phyloP scores from a whole-genome alignment of 2,888 invertebrate species.

The Ornithoptera priamus region DNA sequence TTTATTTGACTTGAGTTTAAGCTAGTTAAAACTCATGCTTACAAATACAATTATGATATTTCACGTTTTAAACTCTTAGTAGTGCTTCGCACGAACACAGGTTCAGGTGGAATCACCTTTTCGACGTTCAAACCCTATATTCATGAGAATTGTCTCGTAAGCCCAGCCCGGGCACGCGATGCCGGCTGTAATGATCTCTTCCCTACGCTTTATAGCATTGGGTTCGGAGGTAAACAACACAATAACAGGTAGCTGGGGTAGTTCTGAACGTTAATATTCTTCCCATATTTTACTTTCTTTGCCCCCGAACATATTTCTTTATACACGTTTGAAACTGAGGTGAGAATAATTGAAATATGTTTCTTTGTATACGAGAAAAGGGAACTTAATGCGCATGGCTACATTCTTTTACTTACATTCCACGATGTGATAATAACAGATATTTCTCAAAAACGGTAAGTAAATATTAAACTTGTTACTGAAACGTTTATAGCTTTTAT shows the following conservation, averaged over 20 bases:
- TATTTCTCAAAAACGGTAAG: too few relatives aligned
- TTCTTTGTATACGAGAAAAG: too few relatives aligned
- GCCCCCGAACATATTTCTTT: not conserved
- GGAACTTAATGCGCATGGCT: too few relatives aligned
- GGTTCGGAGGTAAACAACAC: slow-evolving; percentile 10
- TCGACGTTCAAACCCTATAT: slow-evolving; percentile 12
- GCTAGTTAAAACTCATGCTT: too few relatives aligned
- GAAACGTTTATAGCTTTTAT: too few relatives aligned
- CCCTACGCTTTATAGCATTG: slow-evolving; percentile 16
- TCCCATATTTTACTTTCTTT: not conserved
- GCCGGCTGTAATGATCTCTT: slow-evolving; percentile 16
- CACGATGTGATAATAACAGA: too few relatives aligned
- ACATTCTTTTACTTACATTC: too few relatives aligned
- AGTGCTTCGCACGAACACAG: slow-evolving; percentile 3
- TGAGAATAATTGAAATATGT: too few relatives aligned
- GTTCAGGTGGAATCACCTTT: slow-evolving; percentile 10
- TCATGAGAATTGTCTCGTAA: slow-evolving; percentile 17
- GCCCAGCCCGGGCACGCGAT: slow-evolving; percentile 20
- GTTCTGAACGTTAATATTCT: not conserved
- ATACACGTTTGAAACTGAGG: too few relatives aligned
- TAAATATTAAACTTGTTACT: too few relatives aligned
- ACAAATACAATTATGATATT: not conserved
- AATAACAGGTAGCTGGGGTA: not conserved
- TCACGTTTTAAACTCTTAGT: slow-evolving; percentile 2
- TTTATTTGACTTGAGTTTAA: too few relatives aligned